Conservation (phyloP, 35 echinoderm and acorn worm species). For the Diadema setosum region DNA sequence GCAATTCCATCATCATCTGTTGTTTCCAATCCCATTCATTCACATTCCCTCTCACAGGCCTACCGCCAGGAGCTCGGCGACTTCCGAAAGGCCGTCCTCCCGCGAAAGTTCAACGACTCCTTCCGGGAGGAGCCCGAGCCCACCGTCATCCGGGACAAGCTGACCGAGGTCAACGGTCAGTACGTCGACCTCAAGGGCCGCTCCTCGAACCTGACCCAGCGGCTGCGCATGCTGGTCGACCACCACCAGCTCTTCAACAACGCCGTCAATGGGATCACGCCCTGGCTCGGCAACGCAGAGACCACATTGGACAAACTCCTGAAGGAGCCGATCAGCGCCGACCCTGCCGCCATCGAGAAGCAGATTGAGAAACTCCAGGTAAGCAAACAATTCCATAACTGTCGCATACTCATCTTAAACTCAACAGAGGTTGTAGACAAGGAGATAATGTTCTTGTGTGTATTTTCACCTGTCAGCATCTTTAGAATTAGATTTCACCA, state of each 20-base stretch:
- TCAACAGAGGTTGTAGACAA: too few species aligned
- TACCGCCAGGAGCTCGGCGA: slow-evolving; percentile 73
- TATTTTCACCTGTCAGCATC: too few species aligned
- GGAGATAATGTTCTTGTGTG: too few species aligned
- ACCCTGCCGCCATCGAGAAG: slow-evolving; percentile 66
- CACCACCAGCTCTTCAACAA: slow-evolving; percentile 68
- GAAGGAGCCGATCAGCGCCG: slow-evolving; percentile 47
- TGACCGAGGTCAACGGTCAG: slow-evolving; percentile 48
- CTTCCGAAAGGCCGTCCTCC: slow-evolving; percentile 73
- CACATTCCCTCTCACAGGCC: slow-evolving; percentile 1
- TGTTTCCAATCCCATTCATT: too few species aligned
- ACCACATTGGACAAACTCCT: slow-evolving; percentile 44
- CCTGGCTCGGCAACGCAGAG: slow-evolving; percentile 70
- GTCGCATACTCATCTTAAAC: too few species aligned
- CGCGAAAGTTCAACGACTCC: slow-evolving; percentile 59
- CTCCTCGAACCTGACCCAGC: slow-evolving; percentile 35
- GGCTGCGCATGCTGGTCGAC: slow-evolving; percentile 64
- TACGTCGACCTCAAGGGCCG: slow-evolving; percentile 62
- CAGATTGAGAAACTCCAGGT: slow-evolving; percentile 90
- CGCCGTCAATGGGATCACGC: slow-evolving; percentile 40
- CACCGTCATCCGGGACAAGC: slow-evolving; percentile 16
- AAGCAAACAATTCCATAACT: too few species aligned
- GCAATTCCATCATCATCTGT: too few species aligned
- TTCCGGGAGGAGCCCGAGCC: slow-evolving; percentile 80
- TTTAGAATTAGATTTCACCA: too few species aligned